A percentile compares a stretch with the other conserved stretches of the same genome.
Evolutionary conservation across 2,888 invertebrate species (phyloP).

Genomic region (Cephus runcator): DNA sequence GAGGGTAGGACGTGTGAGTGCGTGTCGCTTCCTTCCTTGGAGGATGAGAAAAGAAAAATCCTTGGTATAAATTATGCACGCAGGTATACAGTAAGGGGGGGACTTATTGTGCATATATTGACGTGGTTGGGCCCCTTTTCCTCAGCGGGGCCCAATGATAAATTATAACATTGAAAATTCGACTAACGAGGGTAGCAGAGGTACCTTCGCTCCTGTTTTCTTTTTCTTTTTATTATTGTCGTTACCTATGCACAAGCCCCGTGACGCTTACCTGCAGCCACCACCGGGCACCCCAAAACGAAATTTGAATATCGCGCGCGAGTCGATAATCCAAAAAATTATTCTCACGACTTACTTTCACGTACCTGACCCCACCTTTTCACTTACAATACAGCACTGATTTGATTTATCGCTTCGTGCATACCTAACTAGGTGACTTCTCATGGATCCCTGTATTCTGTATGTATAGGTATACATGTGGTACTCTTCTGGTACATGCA

Average conservation of each 20-base stretch:
- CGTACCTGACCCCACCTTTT: neutral
- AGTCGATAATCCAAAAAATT: slow-evolving; percentile 31
- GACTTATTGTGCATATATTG: slow-evolving; percentile 40
- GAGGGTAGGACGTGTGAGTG: neutral
- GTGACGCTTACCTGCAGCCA: neutral
- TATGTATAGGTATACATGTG: neutral
- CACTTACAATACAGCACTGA: slow-evolving; percentile 56
- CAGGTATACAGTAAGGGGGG: slow-evolving; percentile 42
- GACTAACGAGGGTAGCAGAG: slow-evolving; percentile 53
- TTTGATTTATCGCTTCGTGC: slow-evolving; percentile 57
- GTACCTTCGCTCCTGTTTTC: neutral
- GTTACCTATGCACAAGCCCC: neutral
- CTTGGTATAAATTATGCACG: slow-evolving; percentile 52
- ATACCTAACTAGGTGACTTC: slow-evolving; percentile 21
- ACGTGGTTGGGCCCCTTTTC: slow-evolving; percentile 30
- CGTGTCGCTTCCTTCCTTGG: slow-evolving; percentile 6
- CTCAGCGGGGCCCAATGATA: slow-evolving; percentile 60
- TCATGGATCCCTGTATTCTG: neutral
- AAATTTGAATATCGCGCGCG: slow-evolving; percentile 61
- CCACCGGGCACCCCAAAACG: slow-evolving; percentile 13
- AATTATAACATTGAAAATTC: slow-evolving; percentile 60
- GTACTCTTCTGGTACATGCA: too few species aligned
- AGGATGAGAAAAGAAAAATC: slow-evolving; percentile 31
- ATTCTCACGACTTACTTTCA: slow-evolving; percentile 48
- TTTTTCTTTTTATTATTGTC: neutral